phyloP scores from a whole-genome alignment of 2,113 vertebrate species.

The Synodontis membranacea region DNA sequence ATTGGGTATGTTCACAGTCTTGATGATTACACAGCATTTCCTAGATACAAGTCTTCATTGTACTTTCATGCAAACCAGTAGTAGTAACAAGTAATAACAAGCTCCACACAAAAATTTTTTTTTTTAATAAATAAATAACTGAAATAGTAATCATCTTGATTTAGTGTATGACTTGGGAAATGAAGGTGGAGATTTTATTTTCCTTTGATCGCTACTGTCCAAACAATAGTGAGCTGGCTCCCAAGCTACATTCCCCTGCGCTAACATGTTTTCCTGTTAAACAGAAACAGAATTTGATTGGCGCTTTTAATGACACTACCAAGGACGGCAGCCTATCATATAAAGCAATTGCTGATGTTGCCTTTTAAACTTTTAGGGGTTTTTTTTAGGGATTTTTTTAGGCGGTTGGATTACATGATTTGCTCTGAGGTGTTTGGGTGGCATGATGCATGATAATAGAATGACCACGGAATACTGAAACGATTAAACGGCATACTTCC shows the following conservation, averaged over 20 bases:
- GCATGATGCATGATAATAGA: background rate
- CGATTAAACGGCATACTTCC: background rate
- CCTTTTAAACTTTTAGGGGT: background rate
- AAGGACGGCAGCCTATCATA: background rate
- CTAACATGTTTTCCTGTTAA: background rate
- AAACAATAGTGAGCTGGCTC: background rate
- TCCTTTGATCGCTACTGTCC: too few species aligned
- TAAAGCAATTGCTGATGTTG: background rate
- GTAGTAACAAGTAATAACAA: background rate
- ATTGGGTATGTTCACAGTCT: background rate
- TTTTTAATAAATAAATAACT: too few species aligned
- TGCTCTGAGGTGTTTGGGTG: background rate
- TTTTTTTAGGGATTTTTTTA: background rate
- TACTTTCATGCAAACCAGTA: background rate
- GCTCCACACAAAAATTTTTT: background rate
- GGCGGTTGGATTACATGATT: background rate
- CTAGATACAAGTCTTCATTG: background rate
- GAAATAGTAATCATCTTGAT: background rate
- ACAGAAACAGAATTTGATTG: background rate
- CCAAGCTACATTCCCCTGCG: background rate
- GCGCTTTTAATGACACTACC: background rate
- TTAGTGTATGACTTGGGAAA: background rate
- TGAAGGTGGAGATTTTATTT: background rate
- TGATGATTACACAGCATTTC: background rate
- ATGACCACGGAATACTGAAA: background rate